phyloP scores from a whole-genome alignment of 2,888 invertebrate genomes.

The Chrysotoxum bicinctum region DNA sequence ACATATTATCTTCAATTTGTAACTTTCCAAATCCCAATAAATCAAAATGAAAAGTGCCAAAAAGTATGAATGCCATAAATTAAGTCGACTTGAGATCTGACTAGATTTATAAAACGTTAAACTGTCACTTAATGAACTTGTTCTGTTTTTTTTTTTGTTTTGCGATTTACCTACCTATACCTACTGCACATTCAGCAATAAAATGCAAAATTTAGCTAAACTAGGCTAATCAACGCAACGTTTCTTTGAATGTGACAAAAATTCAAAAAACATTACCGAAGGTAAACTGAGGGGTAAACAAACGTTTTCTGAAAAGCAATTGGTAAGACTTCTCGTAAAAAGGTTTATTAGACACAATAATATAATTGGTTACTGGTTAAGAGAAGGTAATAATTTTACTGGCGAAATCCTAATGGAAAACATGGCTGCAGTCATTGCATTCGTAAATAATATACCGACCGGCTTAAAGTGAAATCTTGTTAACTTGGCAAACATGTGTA shows the following conservation, averaged over 20 bases:
- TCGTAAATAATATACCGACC: not conserved
- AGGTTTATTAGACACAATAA: not conserved
- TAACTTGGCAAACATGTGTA: not conserved
- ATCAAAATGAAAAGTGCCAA: not conserved
- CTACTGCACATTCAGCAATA: not conserved
- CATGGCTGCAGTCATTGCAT: conserved; percentile 12
- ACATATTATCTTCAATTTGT: not conserved
- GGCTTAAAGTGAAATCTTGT: conserved; percentile 39
- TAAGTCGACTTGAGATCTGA: not conserved
- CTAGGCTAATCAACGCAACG: conserved; percentile 8
- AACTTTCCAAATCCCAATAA: not conserved
- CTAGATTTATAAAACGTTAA: not conserved
- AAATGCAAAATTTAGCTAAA: not conserved
- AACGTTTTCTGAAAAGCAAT: conserved; percentile 23
- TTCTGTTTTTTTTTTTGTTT: not conserved
- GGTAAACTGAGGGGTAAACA: not conserved
- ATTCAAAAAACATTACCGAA: conserved; percentile 2
- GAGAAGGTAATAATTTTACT: not conserved
- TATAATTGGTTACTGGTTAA: not conserved
- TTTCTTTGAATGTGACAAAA: conserved; percentile 25
- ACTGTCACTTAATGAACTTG: not conserved
- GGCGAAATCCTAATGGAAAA: not conserved
- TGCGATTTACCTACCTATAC: not conserved
- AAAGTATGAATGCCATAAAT: not conserved
- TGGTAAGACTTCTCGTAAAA: not conserved